phyloP scores from a whole-genome alignment of 2,888 invertebrate genomes.

The Drosophila silvestris region DNA sequence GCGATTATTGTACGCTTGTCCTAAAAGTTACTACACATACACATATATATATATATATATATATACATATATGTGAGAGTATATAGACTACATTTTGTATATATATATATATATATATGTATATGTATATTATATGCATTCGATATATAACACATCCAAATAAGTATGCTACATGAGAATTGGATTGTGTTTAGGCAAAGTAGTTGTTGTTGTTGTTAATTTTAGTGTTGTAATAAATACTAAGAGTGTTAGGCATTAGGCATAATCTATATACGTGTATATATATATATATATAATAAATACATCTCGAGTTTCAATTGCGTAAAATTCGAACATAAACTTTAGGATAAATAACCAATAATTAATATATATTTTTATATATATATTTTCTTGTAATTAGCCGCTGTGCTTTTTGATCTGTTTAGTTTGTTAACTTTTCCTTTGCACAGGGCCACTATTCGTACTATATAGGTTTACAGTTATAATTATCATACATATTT shows the following conservation, averaged over 20 bases:
- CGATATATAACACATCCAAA: slow-evolving; percentile 10
- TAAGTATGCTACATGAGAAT: slow-evolving; percentile 33
- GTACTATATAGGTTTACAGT: slow-evolving; percentile 23
- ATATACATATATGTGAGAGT: slow-evolving; percentile 12
- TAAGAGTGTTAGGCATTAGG: slow-evolving; percentile 59
- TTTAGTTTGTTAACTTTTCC: slow-evolving; percentile 15
- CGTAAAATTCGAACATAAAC: slow-evolving; percentile 9
- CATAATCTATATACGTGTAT: slow-evolving; percentile 1
- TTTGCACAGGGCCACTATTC: slow-evolving; percentile 13
- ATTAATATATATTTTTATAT: slow-evolving; percentile 18
- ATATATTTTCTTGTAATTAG: slow-evolving; percentile 31
- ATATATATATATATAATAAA: slow-evolving; percentile 44
- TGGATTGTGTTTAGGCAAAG: slow-evolving; percentile 38
- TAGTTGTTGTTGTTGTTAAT: slow-evolving; percentile 30
- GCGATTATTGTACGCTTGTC: slow-evolving; percentile 80
- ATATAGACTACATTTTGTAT: slow-evolving; percentile 4
- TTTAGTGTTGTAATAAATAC: slow-evolving; percentile 57
- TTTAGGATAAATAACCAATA: slow-evolving; percentile 18
- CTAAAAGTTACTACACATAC: slow-evolving; percentile 37
- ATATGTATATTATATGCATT: slow-evolving; percentile 4
- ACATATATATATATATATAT: slow-evolving; percentile 10
- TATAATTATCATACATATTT: slow-evolving; percentile 12
- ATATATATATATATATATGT: slow-evolving; percentile 1
- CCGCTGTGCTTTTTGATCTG: slow-evolving; percentile 12
- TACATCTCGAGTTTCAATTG: slow-evolving; percentile 65